Base-by-base conservation (phyloP, 2,797 vertebrate genomes). In the Decapterus maruadsi region DNA sequence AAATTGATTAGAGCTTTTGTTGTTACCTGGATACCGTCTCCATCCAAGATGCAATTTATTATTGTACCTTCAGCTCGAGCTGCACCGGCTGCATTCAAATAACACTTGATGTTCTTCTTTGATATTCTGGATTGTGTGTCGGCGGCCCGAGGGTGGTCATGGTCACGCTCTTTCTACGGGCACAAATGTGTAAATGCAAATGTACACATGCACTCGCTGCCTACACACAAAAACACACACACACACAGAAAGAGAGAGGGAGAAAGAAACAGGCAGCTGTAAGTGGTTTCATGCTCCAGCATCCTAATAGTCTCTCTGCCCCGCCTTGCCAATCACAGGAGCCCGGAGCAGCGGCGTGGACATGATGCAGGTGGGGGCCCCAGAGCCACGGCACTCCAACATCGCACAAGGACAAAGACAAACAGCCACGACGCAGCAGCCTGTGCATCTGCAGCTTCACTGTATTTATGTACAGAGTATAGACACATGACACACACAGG, bases 1-100 rank as follows among this genome's bases (percentile, higher is more conserved):
- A 90, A 78, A 66, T 66, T 71, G 86, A 90, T 92, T 86, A 90
- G 54, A 6, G 60, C 51, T 81, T 80, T 78, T 67, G 89, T 93
- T 93, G 26, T 26, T 26, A 92, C 93, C 90, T 93, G 92, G 88
- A 92, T 90, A 93, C 91, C 85, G 68, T 70, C 72, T 81, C 73
- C 72, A 81, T 83, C 80, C 75, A 81, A 81, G 72, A 90, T 86
- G 74, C 65, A 68, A 88, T 85, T 65, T 81, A 90, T 92, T 68
- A 26, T 26, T 26, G 80, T 72, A 76, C 50, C 72, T 66, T 26
- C 34, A 56, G 43, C 62, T 65, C 68, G 12, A 26, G 26, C 26
- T 54, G 80, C 72, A 64, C 80, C 76, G 31, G 51, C 75, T 85
- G 86, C 84, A 93, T 93, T 91, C 80, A 91, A 89, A 92, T 87